phyloP scores from a whole-genome alignment of 2,888 invertebrate genomes.

The Catocala nupta region DNA sequence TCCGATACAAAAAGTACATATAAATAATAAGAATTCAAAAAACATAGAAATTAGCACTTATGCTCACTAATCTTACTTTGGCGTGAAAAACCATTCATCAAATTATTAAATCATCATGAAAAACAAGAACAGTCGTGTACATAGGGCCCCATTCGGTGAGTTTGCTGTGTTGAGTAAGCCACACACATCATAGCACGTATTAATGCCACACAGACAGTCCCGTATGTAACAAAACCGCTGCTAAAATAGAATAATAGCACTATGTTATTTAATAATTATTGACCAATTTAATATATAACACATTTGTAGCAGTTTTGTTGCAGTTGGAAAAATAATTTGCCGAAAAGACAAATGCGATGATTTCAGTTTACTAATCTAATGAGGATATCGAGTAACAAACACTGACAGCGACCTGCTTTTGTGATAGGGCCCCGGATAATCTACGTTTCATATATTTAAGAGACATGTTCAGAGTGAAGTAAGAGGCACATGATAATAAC shows the following conservation, averaged over 20 bases:
- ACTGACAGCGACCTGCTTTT: slow-evolving; percentile 21
- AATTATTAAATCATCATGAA: slow-evolving; percentile 34
- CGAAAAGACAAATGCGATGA: slow-evolving; percentile 35
- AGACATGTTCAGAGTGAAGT: too few relatives aligned
- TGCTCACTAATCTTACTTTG: slow-evolving; percentile 86
- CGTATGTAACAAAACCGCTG: slow-evolving; percentile 37
- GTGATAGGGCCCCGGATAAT: slow-evolving; percentile 17
- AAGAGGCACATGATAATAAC: too few relatives aligned
- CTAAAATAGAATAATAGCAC: background rate
- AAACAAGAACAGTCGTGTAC: slow-evolving; percentile 29
- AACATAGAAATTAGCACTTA: slow-evolving; percentile 51
- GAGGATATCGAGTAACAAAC: slow-evolving; percentile 28
- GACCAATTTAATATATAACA: background rate
- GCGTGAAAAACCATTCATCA: slow-evolving; percentile 69
- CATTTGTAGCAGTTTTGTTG: slow-evolving; percentile 29
- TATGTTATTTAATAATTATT: background rate
- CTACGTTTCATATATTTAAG: too few relatives aligned
- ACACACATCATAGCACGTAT: slow-evolving; percentile 44
- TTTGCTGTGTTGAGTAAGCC: slow-evolving; percentile 41
- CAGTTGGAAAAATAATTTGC: slow-evolving; percentile 29
- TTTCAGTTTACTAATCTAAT: slow-evolving; percentile 34
- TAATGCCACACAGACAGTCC: slow-evolving; percentile 39
- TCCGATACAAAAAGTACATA: slow-evolving; percentile 81
- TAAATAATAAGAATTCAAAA: slow-evolving; percentile 70
- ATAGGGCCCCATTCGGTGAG: slow-evolving; percentile 41